Percentiles rank a stretch among this genome's conserved stretches.
These are phyloP conservation scores for Turritopsis dohrnii DNA, from an alignment of 30 jellyfish, hydroid and myxozoan species.

Conservation along the genomic window DNA sequence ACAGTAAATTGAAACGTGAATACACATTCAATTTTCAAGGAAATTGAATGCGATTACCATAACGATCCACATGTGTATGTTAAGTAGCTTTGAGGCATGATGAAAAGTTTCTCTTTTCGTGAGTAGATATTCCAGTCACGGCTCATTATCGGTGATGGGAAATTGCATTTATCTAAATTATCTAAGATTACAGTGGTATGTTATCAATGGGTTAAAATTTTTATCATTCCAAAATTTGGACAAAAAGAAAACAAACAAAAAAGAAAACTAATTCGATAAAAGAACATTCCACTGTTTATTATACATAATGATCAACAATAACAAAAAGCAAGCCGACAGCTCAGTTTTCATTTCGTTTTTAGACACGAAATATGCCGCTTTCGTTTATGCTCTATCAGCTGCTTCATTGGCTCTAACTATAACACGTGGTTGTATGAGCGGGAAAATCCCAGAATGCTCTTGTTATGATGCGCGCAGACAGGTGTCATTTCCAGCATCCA, in stretches of 20 bases:
- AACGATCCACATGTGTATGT: no score
- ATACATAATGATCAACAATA: neutral
- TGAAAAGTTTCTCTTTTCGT: neutral
- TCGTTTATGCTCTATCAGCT: constrained; percentile 73
- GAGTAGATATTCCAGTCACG: neutral
- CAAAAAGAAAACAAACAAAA: neutral
- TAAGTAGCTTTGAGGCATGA: neutral
- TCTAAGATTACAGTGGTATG: neutral
- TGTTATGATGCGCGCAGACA: constrained; percentile 34
- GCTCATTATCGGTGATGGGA: neutral
- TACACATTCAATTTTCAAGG: neutral
- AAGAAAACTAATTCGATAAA: neutral
- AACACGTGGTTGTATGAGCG: constrained; percentile 79
- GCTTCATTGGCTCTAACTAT: constrained; percentile 77
- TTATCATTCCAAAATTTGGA: neutral
- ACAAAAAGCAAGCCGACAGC: neutral
- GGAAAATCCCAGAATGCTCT: constrained; percentile 69
- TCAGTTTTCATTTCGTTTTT: neutral
- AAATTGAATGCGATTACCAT: neutral
- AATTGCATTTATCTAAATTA: neutral
- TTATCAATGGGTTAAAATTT: neutral
- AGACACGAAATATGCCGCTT: constrained; percentile 91
- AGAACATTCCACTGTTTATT: neutral
- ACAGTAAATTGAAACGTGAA: no score
- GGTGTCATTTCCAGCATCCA: constrained; percentile 45